phyloP scores from a whole-genome alignment of 1,140 invertebrate species.

The Ephestia elutella region DNA sequence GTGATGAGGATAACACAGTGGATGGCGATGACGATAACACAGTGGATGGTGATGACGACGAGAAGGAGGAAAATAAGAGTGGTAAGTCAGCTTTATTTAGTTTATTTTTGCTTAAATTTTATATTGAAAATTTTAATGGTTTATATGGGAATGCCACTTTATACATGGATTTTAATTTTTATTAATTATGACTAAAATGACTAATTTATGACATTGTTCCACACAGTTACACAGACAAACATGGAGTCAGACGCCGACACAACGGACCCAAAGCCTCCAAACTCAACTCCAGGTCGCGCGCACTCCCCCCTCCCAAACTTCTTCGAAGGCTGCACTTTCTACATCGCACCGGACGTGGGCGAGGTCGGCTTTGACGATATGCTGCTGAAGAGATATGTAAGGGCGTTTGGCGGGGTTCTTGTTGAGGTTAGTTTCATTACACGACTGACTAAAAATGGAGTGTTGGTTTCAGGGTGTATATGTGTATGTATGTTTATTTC shows the following conservation, averaged over 20 bases:
- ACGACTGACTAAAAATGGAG: too few relatives aligned
- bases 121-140: too few relatives aligned
- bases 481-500: too few relatives aligned
- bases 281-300: neutral
- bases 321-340: conserved; percentile 38
- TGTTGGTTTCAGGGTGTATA: too few relatives aligned
- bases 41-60: conserved; percentile 4
- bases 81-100: too few relatives aligned
- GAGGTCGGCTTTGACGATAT: conserved; percentile 8
- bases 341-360: conserved; percentile 15
- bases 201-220: too few relatives aligned
- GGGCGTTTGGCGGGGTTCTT: conserved; percentile 42
- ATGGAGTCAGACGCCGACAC: neutral
- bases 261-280: neutral
- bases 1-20: neutral
- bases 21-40: neutral
- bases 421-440: conserved; percentile 32
- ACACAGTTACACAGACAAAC: neutral
- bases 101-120: too few relatives aligned
- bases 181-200: too few relatives aligned
- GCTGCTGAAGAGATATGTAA: conserved; percentile 37
- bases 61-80: conserved; percentile 8
- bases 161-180: neutral
- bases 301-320: conserved; percentile 29
- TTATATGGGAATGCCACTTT: too few relatives aligned